A percentile compares a stretch with the other conserved stretches of the same genome.
Evolutionary conservation across 1,140 invertebrate species (phyloP).

Genomic region (Ectropis grisescens): DNA sequence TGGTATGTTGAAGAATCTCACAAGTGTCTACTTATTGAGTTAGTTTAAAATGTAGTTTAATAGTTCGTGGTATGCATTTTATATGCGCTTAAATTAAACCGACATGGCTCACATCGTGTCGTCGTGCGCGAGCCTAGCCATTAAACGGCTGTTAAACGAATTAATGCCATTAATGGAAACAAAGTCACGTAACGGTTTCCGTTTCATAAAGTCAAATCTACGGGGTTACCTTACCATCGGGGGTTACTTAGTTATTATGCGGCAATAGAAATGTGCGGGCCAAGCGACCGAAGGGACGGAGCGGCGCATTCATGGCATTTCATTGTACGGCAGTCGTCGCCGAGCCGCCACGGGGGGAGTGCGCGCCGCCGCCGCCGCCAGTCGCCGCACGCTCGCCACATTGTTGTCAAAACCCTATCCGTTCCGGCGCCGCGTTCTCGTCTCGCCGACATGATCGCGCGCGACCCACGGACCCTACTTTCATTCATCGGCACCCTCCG

Average conservation of each 20-base stretch:
- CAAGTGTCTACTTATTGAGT: too few relatives aligned
- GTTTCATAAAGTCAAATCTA: conserved; percentile 49
- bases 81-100: too few relatives aligned
- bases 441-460: conserved; percentile 44
- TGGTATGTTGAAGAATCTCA: too few relatives aligned
- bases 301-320: conserved; percentile 56
- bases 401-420: conserved; percentile 35
- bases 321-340: conserved; percentile 53
- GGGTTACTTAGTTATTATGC: conserved; percentile 58
- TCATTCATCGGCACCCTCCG: conserved; percentile 42
- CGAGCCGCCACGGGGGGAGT: conserved; percentile 46
- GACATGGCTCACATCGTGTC: too few relatives aligned
- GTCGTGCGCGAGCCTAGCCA: too few relatives aligned
- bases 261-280: conserved; percentile 45
- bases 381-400: conserved; percentile 21
- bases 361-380: conserved; percentile 21
- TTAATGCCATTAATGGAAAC: conserved; percentile 33
- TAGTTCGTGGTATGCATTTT: too few relatives aligned
- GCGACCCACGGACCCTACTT: conserved; percentile 32
- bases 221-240: too few relatives aligned
- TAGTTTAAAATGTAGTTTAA: too few relatives aligned
- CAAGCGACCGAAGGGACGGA: neutral
- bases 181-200: conserved; percentile 54
- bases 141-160: neutral
- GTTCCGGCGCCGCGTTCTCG: conserved; percentile 25